phyloP scores from a whole-genome alignment of 1,140 invertebrate species.

The Ooceraea biroi region DNA sequence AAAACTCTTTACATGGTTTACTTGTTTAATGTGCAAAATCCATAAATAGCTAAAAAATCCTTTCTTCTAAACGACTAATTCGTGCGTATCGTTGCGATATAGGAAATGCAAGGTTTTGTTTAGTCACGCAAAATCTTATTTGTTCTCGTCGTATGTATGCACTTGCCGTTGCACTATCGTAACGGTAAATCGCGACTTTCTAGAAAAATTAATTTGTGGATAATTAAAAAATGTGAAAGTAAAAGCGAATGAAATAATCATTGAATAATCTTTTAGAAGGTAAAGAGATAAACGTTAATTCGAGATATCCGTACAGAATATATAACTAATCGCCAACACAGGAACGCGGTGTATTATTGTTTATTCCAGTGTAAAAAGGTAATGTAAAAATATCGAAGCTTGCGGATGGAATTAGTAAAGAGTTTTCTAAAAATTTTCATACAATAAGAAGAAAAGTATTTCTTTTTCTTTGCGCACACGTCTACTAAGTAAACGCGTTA shows the following conservation, averaged over 20 bases:
- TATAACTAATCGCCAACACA: neutral
- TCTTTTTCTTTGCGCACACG: neutral
- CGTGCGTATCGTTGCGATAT: neutral
- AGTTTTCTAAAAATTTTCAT: neutral
- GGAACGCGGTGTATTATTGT: neutral
- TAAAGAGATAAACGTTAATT: constrained; percentile 10
- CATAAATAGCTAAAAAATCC: neutral
- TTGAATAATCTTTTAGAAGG: constrained; percentile 18
- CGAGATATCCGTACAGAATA: neutral
- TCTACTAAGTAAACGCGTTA: neutral
- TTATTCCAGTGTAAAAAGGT: neutral
- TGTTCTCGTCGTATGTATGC: constrained; percentile 17
- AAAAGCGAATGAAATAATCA: constrained; percentile 1
- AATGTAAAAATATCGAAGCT: constrained; percentile 18
- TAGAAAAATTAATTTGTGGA: neutral
- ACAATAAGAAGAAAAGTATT: constrained; percentile 8
- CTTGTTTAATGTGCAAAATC: neutral
- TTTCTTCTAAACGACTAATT: neutral
- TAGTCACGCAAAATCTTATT: constrained; percentile 10
- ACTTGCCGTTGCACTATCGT: neutral
- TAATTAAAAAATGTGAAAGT: neutral
- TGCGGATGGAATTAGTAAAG: neutral
- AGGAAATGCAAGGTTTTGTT: neutral
- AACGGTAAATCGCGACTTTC: neutral
- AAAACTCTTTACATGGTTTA: constrained; percentile 13